A percentile compares a stretch with the other conserved stretches of the same genome.
Conservation (phyloP, 2,113 vertebrate species). For the Etheostoma spectabile region DNA sequence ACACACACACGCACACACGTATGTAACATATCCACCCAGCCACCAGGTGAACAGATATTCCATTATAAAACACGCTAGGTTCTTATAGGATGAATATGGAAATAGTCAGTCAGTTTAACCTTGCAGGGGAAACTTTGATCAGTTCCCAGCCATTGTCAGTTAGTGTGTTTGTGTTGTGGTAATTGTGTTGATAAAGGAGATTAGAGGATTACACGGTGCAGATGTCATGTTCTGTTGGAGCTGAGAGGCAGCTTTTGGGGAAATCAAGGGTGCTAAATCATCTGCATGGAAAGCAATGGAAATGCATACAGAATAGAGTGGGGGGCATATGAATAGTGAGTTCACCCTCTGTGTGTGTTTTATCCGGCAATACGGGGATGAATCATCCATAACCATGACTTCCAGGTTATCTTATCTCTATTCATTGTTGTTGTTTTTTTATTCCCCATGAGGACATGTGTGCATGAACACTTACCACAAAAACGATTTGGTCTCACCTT, state of each 20-base stretch:
- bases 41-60: neutral
- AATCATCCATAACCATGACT: slow-evolving; percentile 4
- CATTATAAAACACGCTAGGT: neutral
- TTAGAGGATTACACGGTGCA: slow-evolving; percentile 36
- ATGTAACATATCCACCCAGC: neutral
- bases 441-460: neutral
- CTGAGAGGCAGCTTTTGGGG: neutral
- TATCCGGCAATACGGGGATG: neutral
- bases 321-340: neutral
- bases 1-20: neutral
- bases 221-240: slow-evolving; percentile 33
- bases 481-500: neutral
- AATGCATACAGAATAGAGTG: neutral
- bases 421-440: neutral
- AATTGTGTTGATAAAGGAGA: slow-evolving; percentile 52
- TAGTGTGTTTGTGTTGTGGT: slow-evolving; percentile 27
- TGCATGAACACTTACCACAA: neutral
- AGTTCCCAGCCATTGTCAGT: neutral
- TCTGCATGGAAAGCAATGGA: neutral
- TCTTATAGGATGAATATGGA: neutral
- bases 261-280: slow-evolving; percentile 1
- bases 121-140: slow-evolving; percentile 15
- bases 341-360: neutral
- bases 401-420: slow-evolving; percentile 12
- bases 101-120: neutral